Base-by-base conservation (phyloP, 1,140 invertebrate genomes). In the Leptonema lineaticorne region DNA sequence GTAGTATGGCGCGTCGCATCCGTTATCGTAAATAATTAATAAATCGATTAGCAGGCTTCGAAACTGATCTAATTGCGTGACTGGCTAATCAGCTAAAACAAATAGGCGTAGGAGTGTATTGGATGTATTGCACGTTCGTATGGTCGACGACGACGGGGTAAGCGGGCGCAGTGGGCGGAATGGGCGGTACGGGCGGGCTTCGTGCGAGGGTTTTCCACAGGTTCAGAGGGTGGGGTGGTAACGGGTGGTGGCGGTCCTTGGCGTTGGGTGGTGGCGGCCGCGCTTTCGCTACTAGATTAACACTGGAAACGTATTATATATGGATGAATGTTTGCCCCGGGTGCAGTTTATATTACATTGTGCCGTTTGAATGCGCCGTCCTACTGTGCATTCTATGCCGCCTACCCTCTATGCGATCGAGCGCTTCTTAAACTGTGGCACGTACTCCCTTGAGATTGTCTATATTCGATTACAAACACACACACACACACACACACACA, bases 261-360 rank as follows among this genome's bases (percentile, higher is more conserved):
- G 56, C 22, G 24, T 14, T n/a, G 58, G 33, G 58, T 9, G 48
- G 48, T 20, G 16, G 48, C 18, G 46, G 1, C 50, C n/a, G 20
- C 63, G 37, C 48, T 41, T 33, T 63, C 48, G 41, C 41, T 65
- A 68, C 69, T 68, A 64, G 69, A 71, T 71, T 71, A 71, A 71
- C 69, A 68, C 41, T 59, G 69, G 69, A 45, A 68, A 62, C 29
- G 63, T 71, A 71, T 71, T 71, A 71, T 66, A 62, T 68, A 71
- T 71, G 70, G 66, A 71, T 71, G 70, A 68, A 60, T 68, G 67
- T 71, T 71, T 68, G 57, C 70, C 67, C 48, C 67, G 70, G 67
- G 67, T 68, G 70, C 70, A 68, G 66, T 68, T 71, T 68, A 71
- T 71, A 71, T 70, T 68, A 71, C 69, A 71, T 68, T 71, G 69